Evolutionary conservation across 2,113 vertebrate species (phyloP), one percentile per base, ranked within the genome.

Genomic region (Athene noctua): DNA sequence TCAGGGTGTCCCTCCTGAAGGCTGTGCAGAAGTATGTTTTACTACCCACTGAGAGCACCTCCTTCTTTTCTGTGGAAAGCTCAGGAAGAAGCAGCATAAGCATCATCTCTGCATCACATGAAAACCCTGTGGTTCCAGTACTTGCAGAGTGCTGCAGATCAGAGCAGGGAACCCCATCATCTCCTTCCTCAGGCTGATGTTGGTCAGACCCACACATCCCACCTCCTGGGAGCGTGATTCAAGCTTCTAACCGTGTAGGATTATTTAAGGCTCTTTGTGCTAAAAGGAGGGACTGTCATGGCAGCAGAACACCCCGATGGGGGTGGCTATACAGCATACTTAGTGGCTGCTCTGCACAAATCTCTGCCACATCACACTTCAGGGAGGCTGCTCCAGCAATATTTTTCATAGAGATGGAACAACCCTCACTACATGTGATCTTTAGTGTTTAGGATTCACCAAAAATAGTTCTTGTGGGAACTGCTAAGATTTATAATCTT

Each of bases 221-320:
- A 57, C 32, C 34, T 74, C 40, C 34, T 1, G 3, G 30, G 58
- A 90, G 10, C 0, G 0, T 36, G 67, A 30, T 9, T 15, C 32
- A 77, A 61, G 25, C 52, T 93, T 75, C 47, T 57, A 79, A 5
- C 57, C 32, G 29, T 49, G 23, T 42, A 65, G 67, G 32, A 40
- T 74, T 67, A 13, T 52, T 87, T 61, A 65, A 57, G 49, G 42
- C 17, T 63, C 40, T 70, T 80, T 66, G 34, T 40, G 40, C 71
- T 88, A 65, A 63, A 71, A 75, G 54, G n/a, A 74, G 16, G 26
- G 29, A 57, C 40, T 67, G 58, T 29, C 20, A 34, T 49, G 5
- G 10, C 49, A 80, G 34, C 23, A 72, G 32, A 46, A 51, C 59
- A 57, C 54, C 15, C 27, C 2, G 6, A 23, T 26, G 29, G 11